Evolutionary conservation across 2,888 invertebrate species (phyloP).

Genomic region (Hydraecia micacea): DNA sequence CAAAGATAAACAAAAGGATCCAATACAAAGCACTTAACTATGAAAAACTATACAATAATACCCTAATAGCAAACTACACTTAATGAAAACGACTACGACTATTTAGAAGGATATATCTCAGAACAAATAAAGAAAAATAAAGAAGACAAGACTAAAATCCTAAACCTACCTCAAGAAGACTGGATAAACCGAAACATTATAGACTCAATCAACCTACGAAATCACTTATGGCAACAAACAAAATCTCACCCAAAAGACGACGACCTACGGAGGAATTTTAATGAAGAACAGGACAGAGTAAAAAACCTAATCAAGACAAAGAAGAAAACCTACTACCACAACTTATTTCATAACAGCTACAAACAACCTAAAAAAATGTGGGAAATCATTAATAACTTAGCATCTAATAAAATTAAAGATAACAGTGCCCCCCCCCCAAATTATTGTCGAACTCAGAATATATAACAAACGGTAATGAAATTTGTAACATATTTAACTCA

Average conservation of each 20-base stretch:
- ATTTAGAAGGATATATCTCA: neutral
- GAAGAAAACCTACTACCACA: no score
- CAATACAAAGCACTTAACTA: neutral
- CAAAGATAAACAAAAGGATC: neutral
- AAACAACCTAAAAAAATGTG: no score
- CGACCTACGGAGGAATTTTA: neutral
- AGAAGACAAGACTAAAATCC: neutral
- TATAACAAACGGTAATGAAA: no score
- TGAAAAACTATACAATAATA: neutral
- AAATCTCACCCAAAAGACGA: neutral
- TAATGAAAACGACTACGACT: neutral
- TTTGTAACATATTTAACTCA: no score
- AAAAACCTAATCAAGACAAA: neutral
- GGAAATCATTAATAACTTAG: no score
- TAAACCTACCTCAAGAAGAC: neutral
- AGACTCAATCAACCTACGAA: neutral
- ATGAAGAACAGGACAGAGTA: neutral
- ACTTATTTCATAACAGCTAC: no score
- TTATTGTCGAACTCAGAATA: no score
- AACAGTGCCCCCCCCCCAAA: no score
- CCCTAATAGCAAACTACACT: neutral
- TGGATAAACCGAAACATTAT: neutral
- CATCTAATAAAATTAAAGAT: no score
- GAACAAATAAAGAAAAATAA: neutral
- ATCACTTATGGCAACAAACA: neutral